Base-by-base conservation (phyloP, 2,888 invertebrate genomes). In the Minunthozetes semirufus region DNA sequence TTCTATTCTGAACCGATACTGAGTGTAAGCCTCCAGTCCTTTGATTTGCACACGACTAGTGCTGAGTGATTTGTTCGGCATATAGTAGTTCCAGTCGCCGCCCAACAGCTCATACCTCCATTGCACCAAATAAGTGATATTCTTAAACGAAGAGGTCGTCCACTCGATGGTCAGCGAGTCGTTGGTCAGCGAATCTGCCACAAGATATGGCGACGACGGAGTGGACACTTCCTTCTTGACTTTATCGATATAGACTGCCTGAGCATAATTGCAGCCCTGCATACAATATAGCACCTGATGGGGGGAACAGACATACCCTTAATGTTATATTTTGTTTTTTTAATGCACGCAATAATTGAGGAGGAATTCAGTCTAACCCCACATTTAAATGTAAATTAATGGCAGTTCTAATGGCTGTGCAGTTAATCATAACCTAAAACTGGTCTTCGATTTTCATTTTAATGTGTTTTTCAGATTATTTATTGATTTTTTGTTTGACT, bases 1-100 rank as follows among this genome's bases (percentile, higher is more conserved):
- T 61, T 92, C 91, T 76, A 94, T 89, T 75, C 94, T 90, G 85
- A 95, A 95, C 94, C 94, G 84, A 82, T 95, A 95, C 82, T 91
- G 92, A 0, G 93, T 91, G 82, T 92, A 94, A 0, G 95, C 94
- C 79, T 90, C 88, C 71, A 95, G 85, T 79, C 90, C 88, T 78
- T 90, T 88, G 11, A 94, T 89, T 33, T 79, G 79, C n/a, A 82
- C 77, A 38, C 72, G 72, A 66, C 75, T 75, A 25, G 73, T 72
- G 27, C 75, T 78, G 8, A 79, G 66, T 0, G 77, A 61, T 19
- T 74, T 29, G 15, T 73, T 76, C 29, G 80, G 78, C 8, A 75
- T 78, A 87, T 86, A 92, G 82, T 90, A 92, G 81, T 91, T 90
- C 94, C 94, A 94, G 27, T 88, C 87, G 72, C 87, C 88, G 5